Evolutionary conservation across 2,797 vertebrate species (phyloP).

Genomic region (Crossoptilon crossoptilon): DNA sequence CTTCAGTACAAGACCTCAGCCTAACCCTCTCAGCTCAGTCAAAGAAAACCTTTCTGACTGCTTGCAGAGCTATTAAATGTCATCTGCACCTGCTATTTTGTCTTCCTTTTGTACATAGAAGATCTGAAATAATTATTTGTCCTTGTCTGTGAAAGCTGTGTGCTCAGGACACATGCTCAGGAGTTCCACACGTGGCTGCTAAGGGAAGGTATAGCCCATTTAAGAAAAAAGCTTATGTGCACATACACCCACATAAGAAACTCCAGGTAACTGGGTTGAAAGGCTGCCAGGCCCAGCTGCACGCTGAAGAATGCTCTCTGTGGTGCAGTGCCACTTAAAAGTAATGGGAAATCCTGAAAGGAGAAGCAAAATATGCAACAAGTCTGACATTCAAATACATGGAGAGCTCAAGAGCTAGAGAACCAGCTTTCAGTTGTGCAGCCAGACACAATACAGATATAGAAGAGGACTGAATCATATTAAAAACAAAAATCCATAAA

Average conservation of each 20-base stretch:
- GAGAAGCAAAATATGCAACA: neutral
- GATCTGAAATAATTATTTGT: neutral
- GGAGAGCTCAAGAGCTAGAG: neutral
- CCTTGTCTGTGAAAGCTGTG: neutral
- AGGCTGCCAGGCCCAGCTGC: neutral
- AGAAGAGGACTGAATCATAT: neutral
- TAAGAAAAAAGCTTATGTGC: accelerated
- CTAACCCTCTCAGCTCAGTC: accelerated
- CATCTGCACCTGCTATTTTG: neutral
- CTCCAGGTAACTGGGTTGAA: accelerated
- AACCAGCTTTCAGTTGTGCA: accelerated
- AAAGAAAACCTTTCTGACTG: neutral
- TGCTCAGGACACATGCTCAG: neutral
- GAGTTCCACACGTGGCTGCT: neutral
- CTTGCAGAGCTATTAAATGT: neutral
- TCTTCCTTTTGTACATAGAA: neutral
- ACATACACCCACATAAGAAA: neutral
- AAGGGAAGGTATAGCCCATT: neutral
- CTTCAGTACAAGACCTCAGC: neutral
- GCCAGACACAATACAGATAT: neutral
- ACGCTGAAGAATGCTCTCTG: accelerated
- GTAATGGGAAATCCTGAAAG: neutral
- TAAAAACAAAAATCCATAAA: neutral
- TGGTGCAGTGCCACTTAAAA: neutral
- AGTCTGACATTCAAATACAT: neutral